Evolutionary conservation across 2,797 vertebrate species (phyloP), one percentile per base, ranked within the genome.

Genomic region (Apodemus agrarius): DNA sequence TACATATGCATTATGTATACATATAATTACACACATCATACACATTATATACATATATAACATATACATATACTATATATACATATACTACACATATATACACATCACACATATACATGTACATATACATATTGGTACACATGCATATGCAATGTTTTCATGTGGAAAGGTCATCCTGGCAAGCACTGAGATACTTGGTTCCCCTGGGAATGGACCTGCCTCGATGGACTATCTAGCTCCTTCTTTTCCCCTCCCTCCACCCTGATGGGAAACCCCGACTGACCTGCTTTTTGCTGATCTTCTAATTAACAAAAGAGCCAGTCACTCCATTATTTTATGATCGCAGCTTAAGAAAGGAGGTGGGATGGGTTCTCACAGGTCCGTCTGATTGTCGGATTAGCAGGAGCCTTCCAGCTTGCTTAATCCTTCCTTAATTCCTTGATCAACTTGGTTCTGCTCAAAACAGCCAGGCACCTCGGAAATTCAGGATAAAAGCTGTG

Each of bases 391-490:
- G 86, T 92, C 4, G 84, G 95, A 98, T 97, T 97, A 97, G 87
- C 95, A 21, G 57, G 49, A 0, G 0, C 87, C 91, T 97, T 96
- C 91, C 69, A 65, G 87, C 16, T 92, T 72, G 79, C 91, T 97
- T 96, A 98, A 98, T 96, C 94, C 95, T 93, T 91, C 94, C 91
- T 97, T 96, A 97, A 97, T 97, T 93, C 96, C 89, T 95, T 75
- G 78, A 94, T 97, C 93, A 96, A 65, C 76, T 63, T 76, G 43
- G 87, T 96, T 96, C 86, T 37, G 69, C 57, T 95, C 90, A 91
- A 54, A 88, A 61, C 61, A 79, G 76, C 22, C 95, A 29, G 52
- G 67, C 57, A 74, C 72, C 92, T 31, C 76, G 61, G 90, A 86
- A 82, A 96, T 89, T 89, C 91, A 52, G 59, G 49, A 95, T 83